Conservation (phyloP, 2,113 vertebrate species). For the Gyps fulvus region DNA sequence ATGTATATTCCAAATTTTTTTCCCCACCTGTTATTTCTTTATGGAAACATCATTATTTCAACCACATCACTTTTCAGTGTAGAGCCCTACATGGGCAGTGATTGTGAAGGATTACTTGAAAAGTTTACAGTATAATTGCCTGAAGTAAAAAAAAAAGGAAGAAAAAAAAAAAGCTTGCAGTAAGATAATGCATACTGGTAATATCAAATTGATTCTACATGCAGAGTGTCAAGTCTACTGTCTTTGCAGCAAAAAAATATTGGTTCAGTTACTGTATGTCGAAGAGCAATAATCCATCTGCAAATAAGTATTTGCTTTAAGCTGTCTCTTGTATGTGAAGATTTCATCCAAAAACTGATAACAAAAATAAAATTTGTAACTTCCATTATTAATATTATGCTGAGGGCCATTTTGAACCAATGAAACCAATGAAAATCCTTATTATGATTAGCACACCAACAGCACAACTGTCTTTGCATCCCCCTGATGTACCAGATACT, state of each 20-base stretch:
- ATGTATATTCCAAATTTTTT: background rate
- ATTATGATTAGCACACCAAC: background rate
- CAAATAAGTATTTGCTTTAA: constrained; percentile 36
- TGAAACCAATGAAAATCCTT: background rate
- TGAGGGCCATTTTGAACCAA: background rate
- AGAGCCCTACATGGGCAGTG: background rate
- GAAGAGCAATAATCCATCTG: constrained; percentile 61
- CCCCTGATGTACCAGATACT: background rate
- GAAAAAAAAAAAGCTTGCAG: background rate
- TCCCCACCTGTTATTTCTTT: constrained; percentile 2
- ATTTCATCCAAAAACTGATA: background rate
- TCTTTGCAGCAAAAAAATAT: constrained; percentile 54
- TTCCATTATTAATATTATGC: background rate
- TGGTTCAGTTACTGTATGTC: constrained; percentile 59
- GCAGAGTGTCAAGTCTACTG: constrained; percentile 53
- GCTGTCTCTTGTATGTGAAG: background rate
- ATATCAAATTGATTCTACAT: constrained; percentile 56
- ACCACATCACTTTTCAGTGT: constrained; percentile 36
- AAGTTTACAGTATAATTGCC: background rate
- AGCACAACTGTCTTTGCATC: background rate
- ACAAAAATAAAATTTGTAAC: background rate
- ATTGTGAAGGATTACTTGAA: constrained; percentile 57
- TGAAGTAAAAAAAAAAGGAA: background rate
- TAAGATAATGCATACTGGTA: constrained; percentile 53
- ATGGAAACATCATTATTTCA: constrained; percentile 62